phyloP scores from a whole-genome alignment of 37 sponge, comb jelly and placozoan genomes.

The Spongilla lacustris region DNA sequence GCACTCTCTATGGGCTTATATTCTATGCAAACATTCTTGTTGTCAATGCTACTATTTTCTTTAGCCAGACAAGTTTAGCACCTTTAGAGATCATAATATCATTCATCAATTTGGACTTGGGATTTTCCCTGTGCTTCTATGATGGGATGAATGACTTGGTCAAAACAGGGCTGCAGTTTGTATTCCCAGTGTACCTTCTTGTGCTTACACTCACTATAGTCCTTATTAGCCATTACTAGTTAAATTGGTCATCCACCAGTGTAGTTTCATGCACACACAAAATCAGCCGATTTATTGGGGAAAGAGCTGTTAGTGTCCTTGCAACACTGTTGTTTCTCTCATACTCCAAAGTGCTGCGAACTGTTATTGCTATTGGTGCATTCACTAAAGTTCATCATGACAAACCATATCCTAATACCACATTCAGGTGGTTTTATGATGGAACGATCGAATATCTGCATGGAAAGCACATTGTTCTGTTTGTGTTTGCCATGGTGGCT shows the following conservation, averaged over 20 bases:
- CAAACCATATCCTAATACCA: too few species aligned
- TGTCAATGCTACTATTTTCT: conserved; percentile 34
- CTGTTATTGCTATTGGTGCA: conserved; percentile 21
- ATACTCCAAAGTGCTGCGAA: conserved; percentile 44
- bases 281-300: too few species aligned
- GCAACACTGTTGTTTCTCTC: conserved; percentile 49
- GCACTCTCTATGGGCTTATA: conserved; percentile 48
- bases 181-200: conserved; percentile 67
- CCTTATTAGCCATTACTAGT: background rate
- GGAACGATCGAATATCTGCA: background rate
- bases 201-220: conserved; percentile 21
- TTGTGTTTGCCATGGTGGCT: conserved; percentile 14
- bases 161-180: conserved; percentile 42
- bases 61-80: background rate
- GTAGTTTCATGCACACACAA: too few species aligned
- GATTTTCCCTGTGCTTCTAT: conserved; percentile 64
- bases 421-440: too few species aligned
- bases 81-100: conserved; percentile 44
- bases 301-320: conserved; percentile 16
- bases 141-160: conserved; percentile 63
- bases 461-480: background rate
- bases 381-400: background rate
- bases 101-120: conserved; percentile 53
- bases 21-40: conserved; percentile 60
- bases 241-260: too few species aligned